Percentiles rank a stretch among this genome's conserved stretches.
These are phyloP conservation scores for Percopsis omiscomaycus DNA, from an alignment of 2,797 vertebrate species.

Conservation along the genomic window DNA sequence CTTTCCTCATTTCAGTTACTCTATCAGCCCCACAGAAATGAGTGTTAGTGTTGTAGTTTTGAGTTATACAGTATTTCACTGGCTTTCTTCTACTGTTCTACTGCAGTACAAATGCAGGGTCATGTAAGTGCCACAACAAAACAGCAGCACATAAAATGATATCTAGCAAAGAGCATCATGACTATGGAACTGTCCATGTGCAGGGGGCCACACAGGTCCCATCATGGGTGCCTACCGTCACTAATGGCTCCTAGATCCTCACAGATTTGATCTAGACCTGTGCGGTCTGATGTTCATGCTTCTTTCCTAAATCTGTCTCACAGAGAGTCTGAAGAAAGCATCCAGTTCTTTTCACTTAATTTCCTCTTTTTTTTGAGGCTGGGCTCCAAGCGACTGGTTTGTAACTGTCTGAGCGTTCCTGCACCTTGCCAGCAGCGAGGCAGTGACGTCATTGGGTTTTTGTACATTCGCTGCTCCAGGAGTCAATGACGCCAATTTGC, in stretches of 20 bases:
- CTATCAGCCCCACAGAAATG: no score
- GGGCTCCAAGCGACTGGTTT: conserved; percentile 1
- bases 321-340: background rate
- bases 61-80: no score
- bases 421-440: conserved; percentile 20
- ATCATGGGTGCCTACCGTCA: no score
- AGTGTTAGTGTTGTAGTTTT: no score
- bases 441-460: conserved; percentile 55
- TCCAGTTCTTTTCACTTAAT: conserved; percentile 8
- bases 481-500: conserved; percentile 56
- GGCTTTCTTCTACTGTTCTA: background rate
- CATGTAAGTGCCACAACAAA: background rate
- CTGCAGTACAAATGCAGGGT: no score
- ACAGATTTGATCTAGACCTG: background rate
- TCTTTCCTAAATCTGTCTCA: conserved; percentile 14
- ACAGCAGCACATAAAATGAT: background rate
- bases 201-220: no score
- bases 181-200: no score
- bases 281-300: background rate
- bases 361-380: conserved; percentile 29
- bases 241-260: background rate
- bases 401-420: conserved; percentile 19
- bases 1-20: background rate
- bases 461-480: conserved; percentile 45
- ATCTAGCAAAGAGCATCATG: no score